Evolutionary conservation across 1,140 invertebrate species (phyloP), one percentile per base, ranked within the genome.

Genomic region (Armadillidium nasatum): DNA sequence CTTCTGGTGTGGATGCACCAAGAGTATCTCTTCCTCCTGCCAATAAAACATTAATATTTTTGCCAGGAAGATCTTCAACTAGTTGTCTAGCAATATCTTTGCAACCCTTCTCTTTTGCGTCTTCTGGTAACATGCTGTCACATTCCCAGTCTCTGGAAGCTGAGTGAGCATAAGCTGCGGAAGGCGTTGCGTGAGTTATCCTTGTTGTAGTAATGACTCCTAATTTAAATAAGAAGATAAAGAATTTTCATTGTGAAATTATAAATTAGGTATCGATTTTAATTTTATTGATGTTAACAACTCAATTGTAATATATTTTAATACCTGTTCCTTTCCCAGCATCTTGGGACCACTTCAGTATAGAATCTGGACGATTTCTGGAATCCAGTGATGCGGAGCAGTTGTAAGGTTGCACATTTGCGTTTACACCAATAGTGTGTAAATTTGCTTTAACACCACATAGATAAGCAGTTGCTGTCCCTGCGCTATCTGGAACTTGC

Each of bases 401-500:
- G 9, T 68, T 68, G 6, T 33, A 3, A 3, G 6, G 6, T 33
- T 33, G 33, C 33, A 33, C 33, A 33, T 33, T 33, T 33, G 70
- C 70, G 33, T 43, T 7, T n/a, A 71, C n/a, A 67, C 73, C 73
- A 0, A 93, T 84, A 0, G 90, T 91, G 43, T 90, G 87, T 78
- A 89, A 91, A 84, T 95, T 95, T 0, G 88, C 88, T 84, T 98
- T 98, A 0, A 93, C 88, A 0, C 95, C 95, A 54, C 88, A 88
- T 78, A 96, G 91, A 44, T 95, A 85, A 0, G 95, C 94, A 0
- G 94, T 96, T 0, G 92, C 94, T 0, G 94, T 93, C 21, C 91
- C 91, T 0, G 94, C 93, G 0, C 94, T 96, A 83, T 97, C 95
- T 0, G 94, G 90, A 0, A 95, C 92, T 88, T 94, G 91, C 82